Base-by-base conservation (phyloP, 2,888 invertebrate genomes). In the Netelia virgata region DNA sequence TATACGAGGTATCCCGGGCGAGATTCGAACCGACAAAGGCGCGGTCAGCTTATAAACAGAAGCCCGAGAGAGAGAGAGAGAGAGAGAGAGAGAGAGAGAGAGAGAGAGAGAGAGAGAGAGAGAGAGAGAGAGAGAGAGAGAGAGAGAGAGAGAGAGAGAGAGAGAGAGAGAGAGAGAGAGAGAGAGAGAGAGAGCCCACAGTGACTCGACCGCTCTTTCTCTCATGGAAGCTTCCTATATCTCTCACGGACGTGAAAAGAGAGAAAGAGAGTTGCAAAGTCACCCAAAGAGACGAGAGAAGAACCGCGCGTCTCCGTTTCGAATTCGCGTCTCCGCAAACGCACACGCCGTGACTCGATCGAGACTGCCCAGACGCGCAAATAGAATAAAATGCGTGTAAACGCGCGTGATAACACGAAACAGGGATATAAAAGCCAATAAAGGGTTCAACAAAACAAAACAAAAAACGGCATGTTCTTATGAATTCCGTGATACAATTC, bases 11-110 rank as follows among this genome's bases (percentile, higher is more conserved):
- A 79, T 85, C 79, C 75, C 47, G 82, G 55, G 18, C 84, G 75
- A 79, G 55, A 77, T 84, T 77, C 73, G 81, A 55, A 77, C 90
- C 90, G 89, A 90, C 89, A 90, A 90, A 89, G 89, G 88, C 76
- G 55, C 75, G 74, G 50, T 55, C 66, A 53, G 55, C 53, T 57
- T 57, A 89, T 88, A 88, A 89, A 63, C 79, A 47, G 82, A 75
- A 68, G 72, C 64, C 89, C 88, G 87, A 88, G 89, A 90, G 87
- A 53, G n/a, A 53, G 53, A 9, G 53, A 10, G n/a, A 3, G 1
- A 11, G 14, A 23, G 23, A 23, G 1, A 23, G 23, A 23, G 2
- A 23, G n/a, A n/a, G n/a, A n/a, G n/a, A 36, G 6, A 36, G 36
- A 36, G 36, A 36, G 5, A 36, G 36, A 36, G 36, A 36, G 5